These are phyloP conservation scores for Carassius gibelio DNA, from an alignment of 2,113 vertebrate genomes.

Conservation along the genomic window DNA sequence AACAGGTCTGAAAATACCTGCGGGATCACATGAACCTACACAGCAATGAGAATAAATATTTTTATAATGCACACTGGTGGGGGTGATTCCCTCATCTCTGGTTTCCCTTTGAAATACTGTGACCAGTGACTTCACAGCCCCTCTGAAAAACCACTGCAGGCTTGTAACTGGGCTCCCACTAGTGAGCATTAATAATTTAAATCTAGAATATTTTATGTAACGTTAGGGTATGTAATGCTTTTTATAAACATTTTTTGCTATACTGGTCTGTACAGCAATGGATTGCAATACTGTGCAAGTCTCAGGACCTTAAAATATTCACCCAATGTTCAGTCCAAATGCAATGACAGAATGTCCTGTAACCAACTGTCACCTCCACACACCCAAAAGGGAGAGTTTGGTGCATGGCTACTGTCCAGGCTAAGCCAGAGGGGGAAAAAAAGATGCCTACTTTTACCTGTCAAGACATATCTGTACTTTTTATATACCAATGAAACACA, in stretches of 20 bases:
- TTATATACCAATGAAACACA: no score
- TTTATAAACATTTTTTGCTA: not conserved
- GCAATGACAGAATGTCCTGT: not conserved
- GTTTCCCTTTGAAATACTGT: slow-evolving; percentile 44
- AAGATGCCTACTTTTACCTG: no score
- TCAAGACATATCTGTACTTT: no score
- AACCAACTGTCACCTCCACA: not conserved
- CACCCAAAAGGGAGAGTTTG: not conserved
- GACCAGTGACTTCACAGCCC: slow-evolving; percentile 32
- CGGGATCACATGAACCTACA: slow-evolving; percentile 57
- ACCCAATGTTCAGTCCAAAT: not conserved
- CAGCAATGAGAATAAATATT: slow-evolving; percentile 59
- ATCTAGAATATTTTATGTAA: not conserved
- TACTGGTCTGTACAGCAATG: not conserved
- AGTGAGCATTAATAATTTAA: not conserved
- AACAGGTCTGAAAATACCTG: slow-evolving; percentile 59
- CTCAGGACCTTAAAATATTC: not conserved
- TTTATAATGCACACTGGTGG: slow-evolving; percentile 53
- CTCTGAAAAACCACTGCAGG: not conserved
- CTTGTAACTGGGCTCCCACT: not conserved
- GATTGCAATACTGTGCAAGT: not conserved
- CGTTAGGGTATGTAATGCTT: not conserved
- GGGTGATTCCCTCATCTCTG: slow-evolving; percentile 57
- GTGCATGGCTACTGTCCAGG: no score
- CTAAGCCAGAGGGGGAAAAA: not conserved